Percentiles rank a stretch among this genome's conserved stretches.
Evolutionary conservation across 2,113 vertebrate genomes (phyloP).

Genomic region (Phainopepla nitens): DNA sequence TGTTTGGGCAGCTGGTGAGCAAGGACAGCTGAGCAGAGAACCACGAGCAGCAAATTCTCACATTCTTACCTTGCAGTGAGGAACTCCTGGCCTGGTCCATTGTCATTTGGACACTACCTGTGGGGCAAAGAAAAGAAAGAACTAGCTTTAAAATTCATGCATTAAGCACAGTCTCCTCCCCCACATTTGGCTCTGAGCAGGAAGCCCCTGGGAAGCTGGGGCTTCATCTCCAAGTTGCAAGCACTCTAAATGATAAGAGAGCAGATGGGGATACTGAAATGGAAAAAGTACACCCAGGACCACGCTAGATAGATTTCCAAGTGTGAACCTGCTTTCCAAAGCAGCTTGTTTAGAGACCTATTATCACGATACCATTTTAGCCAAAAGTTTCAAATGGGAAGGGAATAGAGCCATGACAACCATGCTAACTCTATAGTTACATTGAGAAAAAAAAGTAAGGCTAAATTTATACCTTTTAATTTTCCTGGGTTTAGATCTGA

Average conservation of each 20-base stretch:
- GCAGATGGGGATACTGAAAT: not conserved
- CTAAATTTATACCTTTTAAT: not conserved
- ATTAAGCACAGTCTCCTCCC: not conserved
- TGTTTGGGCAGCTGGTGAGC: not conserved
- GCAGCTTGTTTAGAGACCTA: not conserved
- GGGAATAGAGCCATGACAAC: not conserved
- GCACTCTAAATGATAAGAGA: not conserved
- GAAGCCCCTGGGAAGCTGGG: not conserved
- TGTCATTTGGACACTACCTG: not conserved
- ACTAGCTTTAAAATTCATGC: not conserved
- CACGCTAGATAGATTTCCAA: accelerated
- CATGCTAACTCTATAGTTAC: not conserved
- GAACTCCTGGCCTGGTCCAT: not conserved
- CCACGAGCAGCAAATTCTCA: accelerated
- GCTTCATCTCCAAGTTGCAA: not conserved
- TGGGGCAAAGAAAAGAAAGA: accelerated
- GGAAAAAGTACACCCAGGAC: not conserved
- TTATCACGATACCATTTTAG: not conserved
- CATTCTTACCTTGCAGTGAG: not conserved
- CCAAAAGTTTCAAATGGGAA: not conserved
- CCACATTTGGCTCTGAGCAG: not conserved
- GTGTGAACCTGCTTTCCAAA: not conserved
- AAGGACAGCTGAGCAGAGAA: not conserved
- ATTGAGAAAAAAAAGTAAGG: not conserved
- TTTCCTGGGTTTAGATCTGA: not conserved